Percentiles rank a stretch among this genome's conserved stretches.
Conservation (phyloP, 2,113 vertebrate species). For the Prochilodus magdalenae region DNA sequence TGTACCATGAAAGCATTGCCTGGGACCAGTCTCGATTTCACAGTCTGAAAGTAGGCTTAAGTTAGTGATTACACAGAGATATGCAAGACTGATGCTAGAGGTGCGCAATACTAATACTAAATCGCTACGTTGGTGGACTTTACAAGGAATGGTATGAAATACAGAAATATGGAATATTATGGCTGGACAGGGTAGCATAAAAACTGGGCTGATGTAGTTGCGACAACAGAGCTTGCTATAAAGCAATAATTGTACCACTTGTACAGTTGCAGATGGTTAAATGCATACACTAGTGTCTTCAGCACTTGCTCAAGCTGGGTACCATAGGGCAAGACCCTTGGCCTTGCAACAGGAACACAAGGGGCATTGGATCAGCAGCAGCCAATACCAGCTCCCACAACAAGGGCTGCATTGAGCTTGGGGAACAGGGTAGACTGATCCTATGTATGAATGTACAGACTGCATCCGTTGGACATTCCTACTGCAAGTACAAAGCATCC, state of each 20-base stretch:
- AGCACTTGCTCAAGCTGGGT: constrained; percentile 17
- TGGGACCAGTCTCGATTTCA: background rate
- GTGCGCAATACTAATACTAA: too few relatives aligned
- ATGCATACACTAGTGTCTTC: constrained; percentile 34
- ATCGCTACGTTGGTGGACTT: too few relatives aligned
- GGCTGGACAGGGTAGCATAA: background rate
- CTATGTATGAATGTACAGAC: constrained; percentile 61
- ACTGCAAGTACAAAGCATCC: constrained; percentile 70
- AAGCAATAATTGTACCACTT: background rate
- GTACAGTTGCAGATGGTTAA: background rate
- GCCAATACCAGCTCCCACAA: constrained; percentile 46
- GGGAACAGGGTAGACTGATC: constrained; percentile 64
- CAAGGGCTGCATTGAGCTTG: constrained; percentile 64
- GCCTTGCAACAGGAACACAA: constrained; percentile 46
- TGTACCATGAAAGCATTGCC: constrained; percentile 5
- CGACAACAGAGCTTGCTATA: background rate
- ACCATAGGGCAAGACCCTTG: constrained; percentile 33
- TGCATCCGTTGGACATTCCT: constrained; percentile 58
- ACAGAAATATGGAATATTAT: background rate
- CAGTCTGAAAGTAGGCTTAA: background rate
- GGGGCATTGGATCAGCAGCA: constrained; percentile 46
- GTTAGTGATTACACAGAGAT: background rate
- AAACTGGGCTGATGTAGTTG: constrained; percentile 6
- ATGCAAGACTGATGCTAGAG: too few relatives aligned
- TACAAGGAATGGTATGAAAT: too few relatives aligned